phyloP scores from a whole-genome alignment of 2,797 vertebrate species.

The Oryzias sinensis region DNA sequence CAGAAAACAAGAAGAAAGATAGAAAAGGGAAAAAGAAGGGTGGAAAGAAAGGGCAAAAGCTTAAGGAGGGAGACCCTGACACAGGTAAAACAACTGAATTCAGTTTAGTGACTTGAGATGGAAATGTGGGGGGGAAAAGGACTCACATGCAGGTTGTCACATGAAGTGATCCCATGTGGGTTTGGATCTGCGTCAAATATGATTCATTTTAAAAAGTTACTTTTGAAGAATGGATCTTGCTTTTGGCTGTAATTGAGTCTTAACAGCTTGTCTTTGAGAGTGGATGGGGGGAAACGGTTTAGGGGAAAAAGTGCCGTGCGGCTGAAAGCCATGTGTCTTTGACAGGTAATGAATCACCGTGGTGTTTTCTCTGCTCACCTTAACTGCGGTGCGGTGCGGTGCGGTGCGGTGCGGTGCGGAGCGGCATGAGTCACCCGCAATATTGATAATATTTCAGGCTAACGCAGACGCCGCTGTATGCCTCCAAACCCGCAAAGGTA shows the following conservation, averaged over 20 bases:
- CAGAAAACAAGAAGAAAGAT: slow-evolving; percentile 76
- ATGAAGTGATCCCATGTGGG: slow-evolving; percentile 66
- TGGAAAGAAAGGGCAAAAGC: slow-evolving; percentile 70
- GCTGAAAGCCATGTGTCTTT: slow-evolving; percentile 13
- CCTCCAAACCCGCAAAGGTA: slow-evolving; percentile 42
- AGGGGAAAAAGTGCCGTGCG: background rate
- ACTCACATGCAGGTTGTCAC: slow-evolving; percentile 69
- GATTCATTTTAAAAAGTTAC: slow-evolving; percentile 7
- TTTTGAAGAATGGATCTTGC: too few species aligned
- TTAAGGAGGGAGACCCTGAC: slow-evolving; percentile 57
- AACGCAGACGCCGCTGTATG: too few species aligned
- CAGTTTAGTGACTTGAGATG: slow-evolving; percentile 27
- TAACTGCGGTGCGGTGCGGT: slow-evolving; percentile 7
- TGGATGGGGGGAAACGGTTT: slow-evolving; percentile 1
- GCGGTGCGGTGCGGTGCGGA: background rate
- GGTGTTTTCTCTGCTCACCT: slow-evolving; percentile 22
- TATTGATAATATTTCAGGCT: background rate
- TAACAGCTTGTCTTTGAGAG: slow-evolving; percentile 3
- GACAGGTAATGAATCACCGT: slow-evolving; percentile 13
- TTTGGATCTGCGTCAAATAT: slow-evolving; percentile 45
- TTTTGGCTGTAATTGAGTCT: background rate
- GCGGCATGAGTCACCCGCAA: slow-evolving; percentile 29
- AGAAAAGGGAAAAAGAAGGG: slow-evolving; percentile 74
- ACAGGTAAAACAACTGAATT: slow-evolving; percentile 71
- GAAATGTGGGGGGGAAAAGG: slow-evolving; percentile 65